Base-by-base conservation (phyloP, 2,113 vertebrate species). In the Dipodomys merriami region DNA sequence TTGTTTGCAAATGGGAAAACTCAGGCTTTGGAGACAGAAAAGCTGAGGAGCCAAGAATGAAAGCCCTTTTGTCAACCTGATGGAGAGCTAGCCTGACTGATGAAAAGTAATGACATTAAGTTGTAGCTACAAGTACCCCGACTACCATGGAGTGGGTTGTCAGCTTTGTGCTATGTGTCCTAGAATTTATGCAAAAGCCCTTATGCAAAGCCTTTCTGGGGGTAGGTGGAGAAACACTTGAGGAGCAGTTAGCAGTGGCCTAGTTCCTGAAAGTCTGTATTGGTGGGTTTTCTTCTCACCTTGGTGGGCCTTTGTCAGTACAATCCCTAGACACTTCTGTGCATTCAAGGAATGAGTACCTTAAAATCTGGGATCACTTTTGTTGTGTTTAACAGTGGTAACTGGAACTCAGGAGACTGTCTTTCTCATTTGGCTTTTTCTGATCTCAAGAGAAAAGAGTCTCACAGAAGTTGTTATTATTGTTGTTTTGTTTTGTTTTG, bases 1-100 rank as follows among this genome's bases (percentile, higher is more conserved):
- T 73, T 44, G 86, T 65, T 77, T 30, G 78, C 69, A 87, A 90
- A 69, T 7, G 29, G 29, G 49, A 71, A 91, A 65, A 90, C 29
- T 53, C 53, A 89, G 23, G 39, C 11, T 67, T 44, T 25, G 7
- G 12, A 76, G 13, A 6, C 60, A 3, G 25, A 16, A 9, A 69
- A 68, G 1, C 27, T 53, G 5, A 44, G 9, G 7, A 53, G 16
- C 16, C 25, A 30, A 25, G 49, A 76, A 60, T 86, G 57, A 91
- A 69, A 95, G 62, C 44, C 25, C 29, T 73, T 3, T 39, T 30
- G 23, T 71, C 74, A 64, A 49, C 68, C 77, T 71, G 2, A 13
- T 25, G 1, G 3, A 76, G 8, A 10, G 20, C 2, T 30, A 23
- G 25, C n/a, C 83, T 69, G 53, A 64, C 62, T 5, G 2, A 9